These are phyloP conservation scores for Labrus mixtus DNA, from an alignment of 2,113 vertebrate species.

Conservation along the genomic window DNA sequence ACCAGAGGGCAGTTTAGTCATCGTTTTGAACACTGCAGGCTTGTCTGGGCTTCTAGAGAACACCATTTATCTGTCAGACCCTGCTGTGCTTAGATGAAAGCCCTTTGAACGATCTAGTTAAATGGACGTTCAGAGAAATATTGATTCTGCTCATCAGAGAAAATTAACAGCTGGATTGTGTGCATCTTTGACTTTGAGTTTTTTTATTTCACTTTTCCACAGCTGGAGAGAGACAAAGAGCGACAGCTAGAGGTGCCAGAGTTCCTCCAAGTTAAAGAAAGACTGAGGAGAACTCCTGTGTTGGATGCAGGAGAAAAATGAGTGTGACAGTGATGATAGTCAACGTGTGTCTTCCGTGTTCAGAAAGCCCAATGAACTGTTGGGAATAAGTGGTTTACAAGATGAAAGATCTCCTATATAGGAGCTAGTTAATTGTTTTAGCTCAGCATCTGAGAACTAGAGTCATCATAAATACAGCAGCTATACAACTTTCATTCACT, in stretches of 20 bases:
- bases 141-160: too few relatives aligned
- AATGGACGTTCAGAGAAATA: too few relatives aligned
- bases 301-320: constrained; percentile 21
- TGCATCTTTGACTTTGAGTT: neutral
- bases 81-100: too few relatives aligned
- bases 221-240: constrained; percentile 37
- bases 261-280: constrained; percentile 59
- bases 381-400: neutral
- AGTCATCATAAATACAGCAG: neutral
- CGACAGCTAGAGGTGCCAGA: constrained; percentile 43
- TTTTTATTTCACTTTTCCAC: constrained; percentile 1
- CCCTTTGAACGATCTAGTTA: too few relatives aligned
- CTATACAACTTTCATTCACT: neutral
- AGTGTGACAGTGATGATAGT: constrained; percentile 4
- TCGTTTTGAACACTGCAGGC: neutral
- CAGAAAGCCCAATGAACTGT: neutral
- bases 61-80: neutral
- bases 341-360: neutral
- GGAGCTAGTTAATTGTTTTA: neutral
- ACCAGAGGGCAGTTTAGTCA: constrained; percentile 49
- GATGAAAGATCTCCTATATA: too few relatives aligned
- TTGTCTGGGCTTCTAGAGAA: neutral
- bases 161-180: too few relatives aligned
- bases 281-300: constrained; percentile 44
- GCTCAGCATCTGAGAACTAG: too few relatives aligned